Evolutionary conservation across 2,888 invertebrate genomes (phyloP), one percentile per base, ranked within the genome.

Genomic region (Euclidia mi): DNA sequence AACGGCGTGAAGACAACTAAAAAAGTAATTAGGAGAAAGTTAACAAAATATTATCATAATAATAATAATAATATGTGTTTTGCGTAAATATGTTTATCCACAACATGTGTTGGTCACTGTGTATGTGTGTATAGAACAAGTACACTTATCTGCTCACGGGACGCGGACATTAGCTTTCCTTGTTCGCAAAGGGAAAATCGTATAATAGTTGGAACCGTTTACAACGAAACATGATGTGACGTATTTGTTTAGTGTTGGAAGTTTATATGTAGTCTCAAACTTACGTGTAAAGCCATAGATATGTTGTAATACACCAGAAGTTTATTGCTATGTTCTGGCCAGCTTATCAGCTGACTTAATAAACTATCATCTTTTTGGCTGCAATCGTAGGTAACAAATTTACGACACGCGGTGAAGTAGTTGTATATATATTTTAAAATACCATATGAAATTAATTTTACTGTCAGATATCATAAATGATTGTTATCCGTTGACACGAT

Each of bases 21-120:
- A 57, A 75, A 64, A 55, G 66, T 64, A 61, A 64, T 61, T 58
- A 61, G 46, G 56, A 59, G 58, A 60, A 63, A 64, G 51, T 71
- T 51, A 63, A 56, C 53, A 50, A 50, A 67, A 76, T 61, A 65
- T 76, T 59, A 65, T 67, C 41, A 51, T 46, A 58, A 52, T 72
- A n/a, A n/a, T n/a, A n/a, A n/a, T n/a, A 40, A 56, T 59, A 57
- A 51, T 61, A 59, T 56, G 48, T 57, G 60, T 68, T 76, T 42
- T 46, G 37, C 42, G 55, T 57, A 56, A 56, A 66, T 52, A 48
- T 62, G 50, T 61, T 59, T 59, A 75, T 66, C 60, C 43, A 48
- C 60, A 65, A 77, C 46, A 56, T 42, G 47, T 28, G 50, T 12
- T 20, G 32, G 29, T n/a, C n/a, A n/a, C n/a, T n/a, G n/a, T n/a